Conservation (phyloP, 2,113 vertebrate genomes). For the Oenanthe melanoleuca region DNA sequence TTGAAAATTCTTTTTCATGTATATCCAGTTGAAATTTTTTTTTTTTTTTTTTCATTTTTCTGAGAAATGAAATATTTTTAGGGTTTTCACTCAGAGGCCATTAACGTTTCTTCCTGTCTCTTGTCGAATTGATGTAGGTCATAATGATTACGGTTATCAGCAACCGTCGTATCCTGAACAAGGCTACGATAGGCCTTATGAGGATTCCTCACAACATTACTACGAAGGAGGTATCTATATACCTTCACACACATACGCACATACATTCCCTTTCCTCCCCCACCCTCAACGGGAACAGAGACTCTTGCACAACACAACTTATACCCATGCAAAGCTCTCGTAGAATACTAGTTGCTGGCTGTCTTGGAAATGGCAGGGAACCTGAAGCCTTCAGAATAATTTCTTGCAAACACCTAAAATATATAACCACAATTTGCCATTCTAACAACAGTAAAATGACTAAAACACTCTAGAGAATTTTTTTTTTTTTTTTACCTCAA, state of each 20-base stretch:
- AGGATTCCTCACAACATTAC: slow-evolving; percentile 91
- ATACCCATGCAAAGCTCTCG: slow-evolving; percentile 76
- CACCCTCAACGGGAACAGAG: slow-evolving; percentile 57
- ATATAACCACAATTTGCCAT: slow-evolving; percentile 75
- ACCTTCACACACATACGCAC: slow-evolving; percentile 82
- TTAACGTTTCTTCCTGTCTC: slow-evolving; percentile 91
- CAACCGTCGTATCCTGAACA: slow-evolving; percentile 91
- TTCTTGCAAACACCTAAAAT: slow-evolving; percentile 76
- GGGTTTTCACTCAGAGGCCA: slow-evolving; percentile 83
- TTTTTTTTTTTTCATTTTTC: slow-evolving; percentile 72
- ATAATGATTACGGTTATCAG: slow-evolving; percentile 92
- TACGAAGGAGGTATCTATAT: slow-evolving; percentile 92
- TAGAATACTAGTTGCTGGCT: slow-evolving; percentile 80
- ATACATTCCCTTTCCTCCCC: slow-evolving; percentile 72
- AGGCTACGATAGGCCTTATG: slow-evolving; percentile 91
- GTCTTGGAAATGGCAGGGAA: slow-evolving; percentile 73
- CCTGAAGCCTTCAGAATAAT: slow-evolving; percentile 69
- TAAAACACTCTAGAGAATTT: slow-evolving; percentile 75
- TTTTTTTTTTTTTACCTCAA: slow-evolving; percentile 57
- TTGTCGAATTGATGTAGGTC: slow-evolving; percentile 92
- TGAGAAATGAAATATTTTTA: slow-evolving; percentile 79
- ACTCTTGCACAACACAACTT: slow-evolving; percentile 68
- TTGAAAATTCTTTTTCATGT: slow-evolving; percentile 78
- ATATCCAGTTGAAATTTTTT: slow-evolving; percentile 75
- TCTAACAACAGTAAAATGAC: slow-evolving; percentile 82